Base-by-base conservation (phyloP, 2,888 invertebrate genomes). In the Helicoverpa assulta region DNA sequence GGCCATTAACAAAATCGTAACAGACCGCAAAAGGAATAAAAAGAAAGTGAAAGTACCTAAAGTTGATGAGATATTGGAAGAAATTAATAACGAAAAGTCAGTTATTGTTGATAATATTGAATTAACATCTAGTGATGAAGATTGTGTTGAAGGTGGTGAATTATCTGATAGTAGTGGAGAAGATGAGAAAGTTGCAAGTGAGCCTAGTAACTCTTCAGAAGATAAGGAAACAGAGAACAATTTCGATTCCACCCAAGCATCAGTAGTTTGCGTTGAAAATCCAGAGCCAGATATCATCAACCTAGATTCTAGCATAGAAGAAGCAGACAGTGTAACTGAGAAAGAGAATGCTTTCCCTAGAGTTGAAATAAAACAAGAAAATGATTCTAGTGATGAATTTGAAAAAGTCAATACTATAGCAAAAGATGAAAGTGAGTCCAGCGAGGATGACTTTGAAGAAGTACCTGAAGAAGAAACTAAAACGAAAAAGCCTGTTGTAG, bases 1-100 rank as follows among this genome's bases (percentile, higher is more conserved):
- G 75, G 97, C 97, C 86, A 97, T 98, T 73, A 92, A 96, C 43
- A 93, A 96, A 82, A 96, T 97, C 67, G 92, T 97, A 76, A 78
- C 84, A 52, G 80, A 85, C 51, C 90, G 88, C 76, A 85, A 72
- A 69, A 79, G 62, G 21, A 70, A 67, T 51, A 92, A 89, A 84
- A 81, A 65, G 54, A 92, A 91, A 87, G 55, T 67, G 16, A 91
- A 88, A 68, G 70, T 76, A 47, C 80, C 85, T 10, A 89, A 87
- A 73, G 76, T 93, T n/a, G 86, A 93, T 79, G 81, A 91, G 74
- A 91, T 95, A 70, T 83, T 95, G 73, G 87, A 93, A 71, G 93
- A 95, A 80, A 86, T 95, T 21, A 88, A 92, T 75, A 87, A 89
- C 57, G 92, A 94, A 73, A 92, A 93, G 72, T 89, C 92, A 4